These are phyloP conservation scores for Andrena haemorrhoa DNA, from an alignment of 2,888 invertebrate genomes.

Conservation along the genomic window DNA sequence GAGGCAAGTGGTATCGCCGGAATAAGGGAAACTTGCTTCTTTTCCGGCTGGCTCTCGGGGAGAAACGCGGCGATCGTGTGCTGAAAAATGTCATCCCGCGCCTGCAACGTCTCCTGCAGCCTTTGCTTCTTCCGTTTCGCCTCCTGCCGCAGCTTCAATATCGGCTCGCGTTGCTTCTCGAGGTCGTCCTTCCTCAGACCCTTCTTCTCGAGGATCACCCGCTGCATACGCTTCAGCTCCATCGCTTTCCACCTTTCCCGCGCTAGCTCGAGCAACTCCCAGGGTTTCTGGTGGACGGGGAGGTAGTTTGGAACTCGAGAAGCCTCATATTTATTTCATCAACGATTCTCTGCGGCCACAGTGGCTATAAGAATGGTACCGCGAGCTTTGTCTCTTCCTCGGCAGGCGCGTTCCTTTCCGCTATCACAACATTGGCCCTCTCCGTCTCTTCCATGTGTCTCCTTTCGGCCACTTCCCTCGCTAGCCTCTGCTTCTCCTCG, in stretches of 20 bases:
- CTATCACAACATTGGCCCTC: not conserved
- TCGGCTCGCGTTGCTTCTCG: conserved; percentile 87
- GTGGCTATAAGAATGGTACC: conserved; percentile 9
- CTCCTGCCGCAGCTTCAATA: conserved; percentile 87
- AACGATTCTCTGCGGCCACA: too few species aligned
- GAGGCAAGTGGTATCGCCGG: not conserved
- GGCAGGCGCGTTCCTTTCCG: conserved; percentile 1
- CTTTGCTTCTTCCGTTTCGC: conserved; percentile 87
- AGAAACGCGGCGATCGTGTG: conserved; percentile 88
- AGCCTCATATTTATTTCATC: too few species aligned
- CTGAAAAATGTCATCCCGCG: conserved; percentile 88
- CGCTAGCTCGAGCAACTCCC: conserved; percentile 83
- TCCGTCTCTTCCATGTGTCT: conserved; percentile 76
- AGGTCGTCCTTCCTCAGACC: conserved; percentile 87
- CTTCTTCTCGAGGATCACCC: conserved; percentile 88
- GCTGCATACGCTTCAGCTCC: conserved; percentile 88
- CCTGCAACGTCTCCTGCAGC: conserved; percentile 87
- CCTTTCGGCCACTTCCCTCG: conserved; percentile 85
- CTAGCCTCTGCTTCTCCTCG: conserved; percentile 85
- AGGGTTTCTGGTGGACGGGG: conserved; percentile 39
- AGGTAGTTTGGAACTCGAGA: too few species aligned
- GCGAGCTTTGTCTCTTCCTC: not conserved
- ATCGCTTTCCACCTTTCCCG: conserved; percentile 88
- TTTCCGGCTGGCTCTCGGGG: conserved; percentile 85
- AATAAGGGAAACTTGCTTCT: conserved; percentile 72